phyloP scores from a whole-genome alignment of 1,140 invertebrate species.

The Drosophila carrolli region DNA sequence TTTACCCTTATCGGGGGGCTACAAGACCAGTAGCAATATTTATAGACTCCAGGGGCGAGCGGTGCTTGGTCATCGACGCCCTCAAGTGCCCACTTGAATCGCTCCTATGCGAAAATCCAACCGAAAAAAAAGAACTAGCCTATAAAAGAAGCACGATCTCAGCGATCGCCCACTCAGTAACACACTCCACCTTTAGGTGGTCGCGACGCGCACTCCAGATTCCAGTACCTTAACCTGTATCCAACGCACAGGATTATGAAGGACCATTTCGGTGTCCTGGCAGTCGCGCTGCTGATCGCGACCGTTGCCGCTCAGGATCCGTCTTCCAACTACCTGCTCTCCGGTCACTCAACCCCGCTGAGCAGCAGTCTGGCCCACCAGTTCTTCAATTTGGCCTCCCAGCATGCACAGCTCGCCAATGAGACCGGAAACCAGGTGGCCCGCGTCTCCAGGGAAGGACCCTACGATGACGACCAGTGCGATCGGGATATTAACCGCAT shows the following conservation, averaged over 20 bases:
- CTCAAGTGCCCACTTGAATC: constrained; percentile 43
- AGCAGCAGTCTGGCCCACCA: constrained; percentile 59
- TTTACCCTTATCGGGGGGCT: constrained; percentile 24
- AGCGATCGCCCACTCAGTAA: constrained; percentile 44
- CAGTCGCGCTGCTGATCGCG: constrained; percentile 34
- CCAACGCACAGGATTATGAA: constrained; percentile 33
- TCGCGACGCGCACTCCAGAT: constrained; percentile 17
- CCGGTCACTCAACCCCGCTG: constrained; percentile 49
- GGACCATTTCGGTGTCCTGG: constrained; percentile 33
- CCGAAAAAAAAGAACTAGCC: constrained; percentile 16
- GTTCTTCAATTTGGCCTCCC: constrained; percentile 46
- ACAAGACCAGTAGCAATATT: constrained; percentile 48
- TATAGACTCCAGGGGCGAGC: constrained; percentile 60
- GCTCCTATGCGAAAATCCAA: background rate
- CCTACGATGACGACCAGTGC: constrained; percentile 39
- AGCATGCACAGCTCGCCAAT: background rate
- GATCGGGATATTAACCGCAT: constrained; percentile 53
- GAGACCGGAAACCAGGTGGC: background rate
- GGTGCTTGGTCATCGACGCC: constrained; percentile 51
- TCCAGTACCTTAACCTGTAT: background rate
- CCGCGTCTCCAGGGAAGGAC: background rate
- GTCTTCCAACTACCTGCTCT: constrained; percentile 18
- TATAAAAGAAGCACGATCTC: constrained; percentile 60
- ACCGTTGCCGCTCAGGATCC: constrained; percentile 21
- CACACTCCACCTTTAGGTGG: constrained; percentile 17